These are phyloP conservation scores for Microtus montanus DNA, from an alignment of 2,113 vertebrate genomes.

Conservation along the genomic window DNA sequence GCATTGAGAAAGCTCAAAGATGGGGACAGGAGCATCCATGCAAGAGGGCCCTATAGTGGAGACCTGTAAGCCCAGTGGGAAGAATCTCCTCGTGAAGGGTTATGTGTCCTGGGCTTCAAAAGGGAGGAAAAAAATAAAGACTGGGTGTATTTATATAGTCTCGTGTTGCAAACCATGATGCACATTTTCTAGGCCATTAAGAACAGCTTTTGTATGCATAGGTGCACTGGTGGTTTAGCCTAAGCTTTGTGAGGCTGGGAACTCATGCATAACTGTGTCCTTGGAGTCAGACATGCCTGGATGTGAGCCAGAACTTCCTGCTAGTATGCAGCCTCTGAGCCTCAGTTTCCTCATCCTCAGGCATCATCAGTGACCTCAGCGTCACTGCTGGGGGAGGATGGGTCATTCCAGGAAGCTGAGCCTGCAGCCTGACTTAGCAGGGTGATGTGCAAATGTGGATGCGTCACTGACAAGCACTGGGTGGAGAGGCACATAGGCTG, in stretches of 20 bases:
- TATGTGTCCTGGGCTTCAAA: not conserved
- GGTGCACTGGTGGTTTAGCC: accelerated
- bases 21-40: not conserved
- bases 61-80: not conserved
- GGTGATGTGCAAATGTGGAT: not conserved
- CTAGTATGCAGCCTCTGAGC: not conserved
- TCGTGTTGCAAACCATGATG: not conserved
- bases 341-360: not conserved
- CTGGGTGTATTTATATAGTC: not conserved
- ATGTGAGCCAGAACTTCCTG: not conserved
- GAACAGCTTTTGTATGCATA: not conserved
- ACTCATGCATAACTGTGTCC: not conserved
- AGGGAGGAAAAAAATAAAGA: constrained; percentile 44
- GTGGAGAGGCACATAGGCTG: no score
- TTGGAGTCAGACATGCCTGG: not conserved
- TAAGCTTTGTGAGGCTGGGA: not conserved
- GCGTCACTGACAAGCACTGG: not conserved
- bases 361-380: not conserved
- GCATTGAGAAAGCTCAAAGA: not conserved
- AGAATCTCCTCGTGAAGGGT: not conserved
- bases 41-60: accelerated
- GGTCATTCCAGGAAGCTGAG: not conserved
- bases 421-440: not conserved
- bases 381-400: not conserved
- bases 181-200: not conserved